Base-by-base conservation (phyloP, 2,888 invertebrate species). In the Dicycla oo region DNA sequence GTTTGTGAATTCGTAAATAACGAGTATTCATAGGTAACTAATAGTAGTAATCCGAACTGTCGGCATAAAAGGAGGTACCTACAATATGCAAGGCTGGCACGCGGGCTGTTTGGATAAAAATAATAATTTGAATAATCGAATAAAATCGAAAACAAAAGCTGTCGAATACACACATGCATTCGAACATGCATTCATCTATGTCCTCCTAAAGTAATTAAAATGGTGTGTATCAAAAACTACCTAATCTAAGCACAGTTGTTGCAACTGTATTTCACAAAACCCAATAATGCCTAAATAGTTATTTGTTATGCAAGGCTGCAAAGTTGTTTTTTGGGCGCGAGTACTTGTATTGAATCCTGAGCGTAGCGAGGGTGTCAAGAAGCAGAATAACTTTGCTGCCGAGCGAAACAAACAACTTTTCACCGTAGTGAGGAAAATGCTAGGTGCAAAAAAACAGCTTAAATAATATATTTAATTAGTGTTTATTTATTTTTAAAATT, bases 61-160 rank as follows among this genome's bases (percentile, higher is more conserved):
- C 80, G 68, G 73, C 87, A 80, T 88, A 88, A 88, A 86, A 86
- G 83, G 85, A 80, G 71, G 85, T 85, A 82, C 4, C 4, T 43
- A 43, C 83, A 87, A 86, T 85, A 85, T 80, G 78, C 81, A 91
- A 90, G 90, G 90, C 45, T 89, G 83, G 53, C 72, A 69, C 76
- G 69, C 13, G 23, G n/a, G 20, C 30, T 20, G n/a, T 43, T n/a
- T 51, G 10, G 40, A 74, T 53, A 53, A 65, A 73, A 58, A 40
- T 1, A 61, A 34, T 40, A 15, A 60, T 69, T 69, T 49, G 18
- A 67, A 76, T 30, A 57, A 51, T 45, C 26, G 4, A 75, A 47
- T 20, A 5, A 23, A 38, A 47, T 53, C 8, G 0, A 18, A 57
- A 45, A 57, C 43, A 45, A 47, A 45, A 38, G 20, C 30, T 34